Conservation (phyloP, 1,140 invertebrate genomes). For the Caenorhabditis latens region DNA sequence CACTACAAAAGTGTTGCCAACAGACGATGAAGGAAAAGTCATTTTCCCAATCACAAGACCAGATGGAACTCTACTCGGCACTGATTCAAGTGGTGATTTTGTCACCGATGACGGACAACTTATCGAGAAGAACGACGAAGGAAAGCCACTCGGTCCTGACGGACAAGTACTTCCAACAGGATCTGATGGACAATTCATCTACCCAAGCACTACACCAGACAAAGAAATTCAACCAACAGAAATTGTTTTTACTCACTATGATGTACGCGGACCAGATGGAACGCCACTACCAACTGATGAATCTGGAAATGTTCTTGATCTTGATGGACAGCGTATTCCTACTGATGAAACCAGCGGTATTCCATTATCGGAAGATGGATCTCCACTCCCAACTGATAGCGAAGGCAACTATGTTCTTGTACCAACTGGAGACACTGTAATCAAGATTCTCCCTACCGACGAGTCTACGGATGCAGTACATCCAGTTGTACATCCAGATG, state of each 20-base stretch:
- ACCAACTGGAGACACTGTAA: neutral
- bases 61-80: conserved; percentile 57
- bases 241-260: neutral
- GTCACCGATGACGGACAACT: conserved; percentile 62
- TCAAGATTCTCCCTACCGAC: conserved; percentile 53
- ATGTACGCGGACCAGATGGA: conserved; percentile 54
- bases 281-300: conserved; percentile 66
- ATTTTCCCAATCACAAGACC: conserved; percentile 53
- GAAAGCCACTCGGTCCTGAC: conserved; percentile 58
- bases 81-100: conserved; percentile 37
- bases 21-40: conserved; percentile 46
- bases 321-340: conserved; percentile 60
- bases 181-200: conserved; percentile 52
- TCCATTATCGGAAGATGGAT: conserved; percentile 59
- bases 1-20: conserved; percentile 47
- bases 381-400: conserved; percentile 56
- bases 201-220: conserved; percentile 50
- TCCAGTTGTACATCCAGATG: conserved; percentile 58
- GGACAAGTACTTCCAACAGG: conserved; percentile 63
- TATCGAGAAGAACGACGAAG: conserved; percentile 70
- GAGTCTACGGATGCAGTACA: conserved; percentile 21
- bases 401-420: conserved; percentile 29
- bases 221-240: conserved; percentile 48
- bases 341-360: conserved; percentile 57
- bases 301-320: conserved; percentile 48